Base-by-base conservation (phyloP, 2,113 vertebrate species). In the Murina feae region DNA sequence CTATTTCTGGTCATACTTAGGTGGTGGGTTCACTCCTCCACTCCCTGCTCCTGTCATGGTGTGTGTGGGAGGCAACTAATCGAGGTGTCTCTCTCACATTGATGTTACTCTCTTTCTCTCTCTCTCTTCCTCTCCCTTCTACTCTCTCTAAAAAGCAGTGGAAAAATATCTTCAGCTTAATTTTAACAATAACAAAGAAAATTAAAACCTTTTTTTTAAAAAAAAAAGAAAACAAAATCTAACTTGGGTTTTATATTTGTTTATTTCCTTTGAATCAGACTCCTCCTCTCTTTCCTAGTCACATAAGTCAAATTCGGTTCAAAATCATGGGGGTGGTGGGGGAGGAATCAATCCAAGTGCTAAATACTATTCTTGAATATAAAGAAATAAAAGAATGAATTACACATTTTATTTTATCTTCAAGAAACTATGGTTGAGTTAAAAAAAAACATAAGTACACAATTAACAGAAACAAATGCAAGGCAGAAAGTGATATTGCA, bases 251-350 rank as follows among this genome's bases (percentile, higher is more conserved):
- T 6, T 74, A 23, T 42, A 6, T 39, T 53, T 78, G 21, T 79
- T 74, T 53, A 16, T 53, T 87, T 72, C 21, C 23, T 44, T 25
- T 75, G 4, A 92, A 49, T 72, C 11, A 44, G 13, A 1, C 10
- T 37, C 25, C 23, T 60, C 0, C 10, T 86, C 25, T 44, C n/a
- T 68, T 32, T 83, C 3, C 9, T 20, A 55, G 39, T 10, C 3
- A 83, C 2, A 44, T 17, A 20, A 14, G 18, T 49, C 75, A 89
- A 53, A 11, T 81, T 83, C 2, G 44, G 10, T 87, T 87, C 0
- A 6, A 74, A 28, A 14, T 51, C 47, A 72, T 8, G 9, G 5
- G 14, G 4, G 1, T 10, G 0, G 6, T 7, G 12, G 53, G 20
- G 8, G 25, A 65, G 14, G 20, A 44, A 75, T 1, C 6, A 42